Evolutionary conservation across 2,888 invertebrate species (phyloP).

Genomic region (Apotomis capreana): DNA sequence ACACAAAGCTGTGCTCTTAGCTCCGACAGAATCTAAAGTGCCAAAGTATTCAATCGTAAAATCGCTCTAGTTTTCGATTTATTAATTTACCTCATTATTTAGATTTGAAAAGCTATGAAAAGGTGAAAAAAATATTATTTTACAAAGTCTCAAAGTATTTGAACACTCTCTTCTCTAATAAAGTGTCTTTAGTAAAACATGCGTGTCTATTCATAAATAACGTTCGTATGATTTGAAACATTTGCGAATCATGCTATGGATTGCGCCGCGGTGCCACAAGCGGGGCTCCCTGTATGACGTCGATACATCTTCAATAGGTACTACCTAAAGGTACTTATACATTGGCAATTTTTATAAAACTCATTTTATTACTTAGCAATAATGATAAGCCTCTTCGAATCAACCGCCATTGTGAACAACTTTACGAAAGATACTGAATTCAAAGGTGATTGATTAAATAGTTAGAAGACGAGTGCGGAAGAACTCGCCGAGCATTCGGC

Average conservation of each 20-base stretch:
- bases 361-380: constrained; percentile 8
- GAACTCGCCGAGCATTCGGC: background rate
- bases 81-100: constrained; percentile 11
- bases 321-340: constrained; percentile 3
- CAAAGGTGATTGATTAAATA: background rate
- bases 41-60: constrained; percentile 14
- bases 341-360: constrained; percentile 18
- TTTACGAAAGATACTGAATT: background rate
- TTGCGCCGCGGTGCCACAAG: background rate
- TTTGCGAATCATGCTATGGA: constrained; percentile 17
- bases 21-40: constrained; percentile 36
- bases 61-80: constrained; percentile 22
- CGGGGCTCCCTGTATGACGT: constrained; percentile 16
- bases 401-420: background rate
- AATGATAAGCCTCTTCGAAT: constrained; percentile 20
- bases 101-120: constrained; percentile 19
- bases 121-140: constrained; percentile 18
- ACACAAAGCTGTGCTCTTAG: constrained; percentile 26
- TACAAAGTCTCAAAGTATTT: constrained; percentile 16
- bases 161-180: background rate
- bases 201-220: background rate
- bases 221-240: background rate
- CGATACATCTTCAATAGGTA: constrained; percentile 1
- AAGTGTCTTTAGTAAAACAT: background rate
- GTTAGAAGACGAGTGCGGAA: background rate